Evolutionary conservation across 2,888 invertebrate species (phyloP).

Genomic region (Mythimna lalbum): DNA sequence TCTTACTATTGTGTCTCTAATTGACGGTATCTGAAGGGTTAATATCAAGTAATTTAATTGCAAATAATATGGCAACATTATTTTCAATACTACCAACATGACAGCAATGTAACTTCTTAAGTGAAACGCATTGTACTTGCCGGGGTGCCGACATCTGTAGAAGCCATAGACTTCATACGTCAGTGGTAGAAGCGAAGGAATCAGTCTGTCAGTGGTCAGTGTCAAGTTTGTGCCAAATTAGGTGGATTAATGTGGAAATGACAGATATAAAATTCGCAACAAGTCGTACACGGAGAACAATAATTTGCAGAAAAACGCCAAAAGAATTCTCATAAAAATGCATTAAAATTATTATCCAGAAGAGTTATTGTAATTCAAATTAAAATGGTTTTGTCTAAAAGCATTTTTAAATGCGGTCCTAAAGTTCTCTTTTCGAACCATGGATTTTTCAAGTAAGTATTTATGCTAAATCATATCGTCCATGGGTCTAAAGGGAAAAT

Average conservation of each 20-base stretch:
- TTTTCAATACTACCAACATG: no score
- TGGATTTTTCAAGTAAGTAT: conserved; percentile 71
- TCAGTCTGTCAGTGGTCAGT: background rate
- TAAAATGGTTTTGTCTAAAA: conserved; percentile 76
- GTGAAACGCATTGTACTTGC: no score
- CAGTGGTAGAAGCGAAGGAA: no score
- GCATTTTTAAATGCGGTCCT: conserved; percentile 60
- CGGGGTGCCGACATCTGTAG: no score
- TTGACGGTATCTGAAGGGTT: no score
- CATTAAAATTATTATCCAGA: conserved; percentile 2
- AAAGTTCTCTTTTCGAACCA: conserved; percentile 68
- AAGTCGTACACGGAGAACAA: conserved; percentile 14
- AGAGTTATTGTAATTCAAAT: background rate
- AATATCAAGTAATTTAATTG: no score
- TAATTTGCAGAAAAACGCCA: conserved; percentile 16
- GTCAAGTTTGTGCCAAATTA: background rate
- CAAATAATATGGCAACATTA: no score
- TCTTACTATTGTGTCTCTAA: no score
- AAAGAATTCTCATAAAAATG: conserved; percentile 53
- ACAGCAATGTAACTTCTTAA: no score
- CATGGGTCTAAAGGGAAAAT: background rate
- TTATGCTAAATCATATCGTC: background rate
- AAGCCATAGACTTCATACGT: no score
- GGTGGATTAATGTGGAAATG: background rate
- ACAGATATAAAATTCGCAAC: conserved; percentile 14